Evolutionary conservation across 23 tunicate species (phyloP).

Genomic region (Halocynthia aurantium): DNA sequence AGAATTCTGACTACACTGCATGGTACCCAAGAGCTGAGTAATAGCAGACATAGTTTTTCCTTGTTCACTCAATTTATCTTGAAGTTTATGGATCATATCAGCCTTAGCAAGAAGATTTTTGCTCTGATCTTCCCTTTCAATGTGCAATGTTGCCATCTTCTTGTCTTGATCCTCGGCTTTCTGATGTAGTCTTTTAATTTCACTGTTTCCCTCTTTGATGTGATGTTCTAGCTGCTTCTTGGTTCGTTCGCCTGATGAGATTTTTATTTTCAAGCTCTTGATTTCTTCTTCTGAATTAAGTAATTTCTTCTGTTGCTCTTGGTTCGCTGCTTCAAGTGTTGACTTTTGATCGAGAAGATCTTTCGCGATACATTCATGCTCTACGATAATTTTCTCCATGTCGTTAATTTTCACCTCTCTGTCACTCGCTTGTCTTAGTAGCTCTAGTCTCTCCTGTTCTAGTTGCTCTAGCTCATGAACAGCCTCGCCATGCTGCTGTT

Average conservation of each 20-base stretch:
- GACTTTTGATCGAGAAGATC: conserved; percentile 41
- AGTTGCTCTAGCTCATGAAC: conserved; percentile 40
- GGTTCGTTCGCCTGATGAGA: conserved; percentile 32
- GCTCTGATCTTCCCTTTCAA: conserved; percentile 3
- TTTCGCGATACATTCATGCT: conserved; percentile 41
- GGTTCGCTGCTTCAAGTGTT: conserved; percentile 25
- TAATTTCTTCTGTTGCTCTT: conserved; percentile 15
- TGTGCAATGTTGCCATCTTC: conserved; percentile 3
- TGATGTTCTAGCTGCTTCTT: conserved; percentile 48
- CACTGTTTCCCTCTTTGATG: conserved; percentile 33
- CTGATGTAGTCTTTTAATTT: conserved; percentile 39
- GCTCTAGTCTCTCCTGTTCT: conserved; percentile 49
- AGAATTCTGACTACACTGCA: conserved; percentile 28
- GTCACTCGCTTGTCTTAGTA: conserved; percentile 47
- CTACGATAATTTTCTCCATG: conserved; percentile 50
- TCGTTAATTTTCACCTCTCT: conserved; percentile 52
- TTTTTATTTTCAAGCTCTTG: conserved; percentile 46
- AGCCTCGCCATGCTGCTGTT: conserved; percentile 42
- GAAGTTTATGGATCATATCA: conserved; percentile 3
- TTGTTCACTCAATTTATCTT: conserved; percentile 43
- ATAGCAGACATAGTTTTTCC: conserved; percentile 57
- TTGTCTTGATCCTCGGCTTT: conserved; percentile 19
- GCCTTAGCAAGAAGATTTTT: background rate
- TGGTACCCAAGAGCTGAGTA: conserved; percentile 51
- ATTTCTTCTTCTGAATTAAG: conserved; percentile 46